Evolutionary conservation across 2,888 invertebrate species (phyloP).

Genomic region (Mimas tiliae): DNA sequence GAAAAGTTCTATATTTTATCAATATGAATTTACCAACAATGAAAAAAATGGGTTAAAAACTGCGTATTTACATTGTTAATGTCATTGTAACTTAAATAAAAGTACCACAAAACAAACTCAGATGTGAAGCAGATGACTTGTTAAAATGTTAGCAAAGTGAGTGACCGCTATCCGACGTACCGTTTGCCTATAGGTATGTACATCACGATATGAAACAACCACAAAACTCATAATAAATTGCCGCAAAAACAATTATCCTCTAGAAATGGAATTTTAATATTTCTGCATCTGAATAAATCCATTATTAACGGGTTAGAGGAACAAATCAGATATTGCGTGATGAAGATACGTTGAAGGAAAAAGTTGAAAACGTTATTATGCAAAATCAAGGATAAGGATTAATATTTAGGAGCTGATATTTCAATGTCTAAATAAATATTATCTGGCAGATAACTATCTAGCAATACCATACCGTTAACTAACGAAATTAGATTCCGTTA

Average conservation of each 20-base stretch:
- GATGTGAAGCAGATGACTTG: too few relatives aligned
- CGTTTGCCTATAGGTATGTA: slow-evolving; percentile 28
- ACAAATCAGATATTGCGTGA: slow-evolving; percentile 13
- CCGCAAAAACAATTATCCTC: slow-evolving; percentile 1
- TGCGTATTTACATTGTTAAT: neutral
- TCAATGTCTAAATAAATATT: too few relatives aligned
- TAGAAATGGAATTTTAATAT: neutral
- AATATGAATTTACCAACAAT: neutral
- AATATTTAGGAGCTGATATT: too few relatives aligned
- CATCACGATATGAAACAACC: neutral
- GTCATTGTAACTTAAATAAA: slow-evolving; percentile 18
- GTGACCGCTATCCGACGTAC: slow-evolving; percentile 32
- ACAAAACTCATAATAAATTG: slow-evolving; percentile 1
- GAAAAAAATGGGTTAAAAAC: too few relatives aligned
- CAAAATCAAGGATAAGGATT: too few relatives aligned
- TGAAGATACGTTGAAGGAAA: neutral
- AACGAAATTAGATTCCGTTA: too few relatives aligned
- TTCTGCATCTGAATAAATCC: neutral
- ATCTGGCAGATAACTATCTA: too few relatives aligned
- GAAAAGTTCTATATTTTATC: too few relatives aligned
- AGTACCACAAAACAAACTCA: neutral
- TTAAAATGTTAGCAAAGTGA: too few relatives aligned
- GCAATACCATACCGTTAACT: too few relatives aligned
- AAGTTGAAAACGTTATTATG: too few relatives aligned
- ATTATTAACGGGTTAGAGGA: slow-evolving; percentile 12